These are phyloP conservation scores for Trichonephila inaurata DNA, from an alignment of 1,140 invertebrate genomes.

Conservation along the genomic window DNA sequence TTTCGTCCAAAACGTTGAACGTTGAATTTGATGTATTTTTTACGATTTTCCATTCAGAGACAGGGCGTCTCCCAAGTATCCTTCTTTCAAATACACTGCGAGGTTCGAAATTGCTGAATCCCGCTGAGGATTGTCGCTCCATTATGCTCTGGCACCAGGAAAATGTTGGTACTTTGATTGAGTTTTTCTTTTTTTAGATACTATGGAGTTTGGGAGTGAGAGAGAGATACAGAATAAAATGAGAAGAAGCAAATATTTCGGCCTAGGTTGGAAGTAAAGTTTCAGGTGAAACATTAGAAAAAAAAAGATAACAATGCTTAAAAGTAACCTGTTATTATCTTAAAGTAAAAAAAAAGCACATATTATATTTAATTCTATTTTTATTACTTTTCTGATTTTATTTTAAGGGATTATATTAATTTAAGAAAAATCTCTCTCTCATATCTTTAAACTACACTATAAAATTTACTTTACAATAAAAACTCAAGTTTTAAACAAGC, in stretches of 20 bases:
- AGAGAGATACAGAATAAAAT: background rate
- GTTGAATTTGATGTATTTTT: slow-evolving; percentile 23
- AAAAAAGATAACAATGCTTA: too few relatives aligned
- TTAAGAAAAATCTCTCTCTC: too few relatives aligned
- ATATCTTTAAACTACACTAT: too few relatives aligned
- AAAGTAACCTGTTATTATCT: too few relatives aligned
- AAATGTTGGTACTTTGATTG: background rate
- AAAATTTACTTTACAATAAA: too few relatives aligned
- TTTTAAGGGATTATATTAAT: too few relatives aligned
- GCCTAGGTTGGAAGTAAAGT: background rate
- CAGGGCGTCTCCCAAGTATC: slow-evolving; percentile 16
- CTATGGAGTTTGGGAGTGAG: background rate
- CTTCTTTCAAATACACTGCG: background rate
- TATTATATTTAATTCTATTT: too few relatives aligned
- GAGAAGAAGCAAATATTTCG: background rate
- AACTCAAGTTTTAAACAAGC: too few relatives aligned
- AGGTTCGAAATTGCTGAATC: slow-evolving; percentile 10
- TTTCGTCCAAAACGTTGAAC: background rate
- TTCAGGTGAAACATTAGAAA: too few relatives aligned
- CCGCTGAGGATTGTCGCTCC: background rate
- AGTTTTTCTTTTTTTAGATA: background rate
- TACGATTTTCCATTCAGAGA: slow-evolving; percentile 14
- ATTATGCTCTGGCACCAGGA: background rate
- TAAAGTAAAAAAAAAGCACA: too few relatives aligned
- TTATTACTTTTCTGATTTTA: too few relatives aligned